Conservation (phyloP, 2,797 vertebrate genomes). For the Xenentodon cancila region DNA sequence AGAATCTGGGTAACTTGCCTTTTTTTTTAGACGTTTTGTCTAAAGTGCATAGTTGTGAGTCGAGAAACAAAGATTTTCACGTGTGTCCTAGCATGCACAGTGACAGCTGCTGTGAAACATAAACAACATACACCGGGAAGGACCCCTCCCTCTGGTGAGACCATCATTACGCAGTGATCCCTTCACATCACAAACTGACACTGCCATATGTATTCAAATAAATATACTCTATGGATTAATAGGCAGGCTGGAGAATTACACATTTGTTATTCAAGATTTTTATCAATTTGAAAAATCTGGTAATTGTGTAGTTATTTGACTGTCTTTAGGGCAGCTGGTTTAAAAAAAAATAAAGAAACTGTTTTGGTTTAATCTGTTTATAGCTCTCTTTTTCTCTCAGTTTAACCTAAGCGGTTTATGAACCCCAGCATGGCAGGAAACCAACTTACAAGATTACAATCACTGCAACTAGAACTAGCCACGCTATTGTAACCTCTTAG, state of each 20-base stretch:
- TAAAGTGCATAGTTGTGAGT: no score
- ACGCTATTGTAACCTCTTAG: not conserved
- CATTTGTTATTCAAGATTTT: not conserved
- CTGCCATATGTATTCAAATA: not conserved
- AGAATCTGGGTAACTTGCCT: no score
- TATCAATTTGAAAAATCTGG: not conserved
- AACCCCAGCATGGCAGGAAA: conserved; percentile 36
- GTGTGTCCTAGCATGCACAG: no score
- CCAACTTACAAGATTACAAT: conserved; percentile 37
- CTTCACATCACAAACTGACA: no score
- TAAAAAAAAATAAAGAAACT: conserved; percentile 18
- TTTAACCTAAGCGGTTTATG: conserved; percentile 43
- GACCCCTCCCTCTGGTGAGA: not conserved
- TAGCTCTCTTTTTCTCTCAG: conserved; percentile 14
- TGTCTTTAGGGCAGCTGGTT: conserved; percentile 1
- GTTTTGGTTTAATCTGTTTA: conserved; percentile 20
- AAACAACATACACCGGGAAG: not conserved
- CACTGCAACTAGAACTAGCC: not conserved
- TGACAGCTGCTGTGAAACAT: no score
- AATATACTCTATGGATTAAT: not conserved
- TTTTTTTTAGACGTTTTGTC: no score
- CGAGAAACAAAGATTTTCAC: no score
- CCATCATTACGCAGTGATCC: not conserved
- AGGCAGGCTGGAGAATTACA: not conserved
- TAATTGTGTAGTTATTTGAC: conserved; percentile 2